A percentile compares a stretch with the other conserved stretches of the same genome.
These are phyloP conservation scores for Plagodis pulveraria DNA, from an alignment of 2,888 invertebrate genomes.

Conservation along the genomic window DNA sequence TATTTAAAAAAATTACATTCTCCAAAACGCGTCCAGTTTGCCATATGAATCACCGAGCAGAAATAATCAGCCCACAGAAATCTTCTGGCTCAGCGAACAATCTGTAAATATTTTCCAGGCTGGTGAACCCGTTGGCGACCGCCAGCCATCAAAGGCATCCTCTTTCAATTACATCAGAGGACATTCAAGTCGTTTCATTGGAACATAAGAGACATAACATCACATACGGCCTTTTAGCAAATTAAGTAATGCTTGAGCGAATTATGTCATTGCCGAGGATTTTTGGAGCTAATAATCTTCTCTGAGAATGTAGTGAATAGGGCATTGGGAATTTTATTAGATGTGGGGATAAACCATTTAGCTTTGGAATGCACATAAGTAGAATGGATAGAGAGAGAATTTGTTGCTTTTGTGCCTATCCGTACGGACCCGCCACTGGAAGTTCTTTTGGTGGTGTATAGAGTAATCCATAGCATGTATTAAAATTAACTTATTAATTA, in stretches of 20 bases:
- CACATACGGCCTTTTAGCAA: constrained; percentile 32
- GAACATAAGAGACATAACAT: constrained; percentile 32
- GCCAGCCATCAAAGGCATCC: constrained; percentile 48
- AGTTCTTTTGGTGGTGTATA: too few relatives aligned
- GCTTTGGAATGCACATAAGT: too few relatives aligned
- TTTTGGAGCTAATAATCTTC: constrained; percentile 1
- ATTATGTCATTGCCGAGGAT: constrained; percentile 7
- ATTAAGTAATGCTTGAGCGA: constrained; percentile 23
- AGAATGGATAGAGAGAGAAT: too few relatives aligned
- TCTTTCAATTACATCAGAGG: constrained; percentile 39
- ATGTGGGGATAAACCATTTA: too few relatives aligned
- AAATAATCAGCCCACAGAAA: constrained; percentile 40
- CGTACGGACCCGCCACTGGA: too few relatives aligned
- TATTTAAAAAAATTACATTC: too few relatives aligned
- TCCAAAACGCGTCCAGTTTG: constrained; percentile 18
- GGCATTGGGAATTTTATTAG: background rate
- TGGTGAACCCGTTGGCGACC: constrained; percentile 35
- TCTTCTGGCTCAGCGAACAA: constrained; percentile 46
- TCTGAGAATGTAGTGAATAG: background rate
- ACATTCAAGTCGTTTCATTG: constrained; percentile 25
- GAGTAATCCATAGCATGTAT: too few relatives aligned
- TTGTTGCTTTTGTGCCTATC: too few relatives aligned
- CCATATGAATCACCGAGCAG: constrained; percentile 34
- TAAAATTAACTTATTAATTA: too few relatives aligned
- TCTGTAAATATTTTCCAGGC: constrained; percentile 51